Percentiles rank a stretch among this genome's conserved stretches.
These are phyloP conservation scores for Pedionomus torquatus DNA, from an alignment of 2,113 vertebrate species.

Conservation along the genomic window DNA sequence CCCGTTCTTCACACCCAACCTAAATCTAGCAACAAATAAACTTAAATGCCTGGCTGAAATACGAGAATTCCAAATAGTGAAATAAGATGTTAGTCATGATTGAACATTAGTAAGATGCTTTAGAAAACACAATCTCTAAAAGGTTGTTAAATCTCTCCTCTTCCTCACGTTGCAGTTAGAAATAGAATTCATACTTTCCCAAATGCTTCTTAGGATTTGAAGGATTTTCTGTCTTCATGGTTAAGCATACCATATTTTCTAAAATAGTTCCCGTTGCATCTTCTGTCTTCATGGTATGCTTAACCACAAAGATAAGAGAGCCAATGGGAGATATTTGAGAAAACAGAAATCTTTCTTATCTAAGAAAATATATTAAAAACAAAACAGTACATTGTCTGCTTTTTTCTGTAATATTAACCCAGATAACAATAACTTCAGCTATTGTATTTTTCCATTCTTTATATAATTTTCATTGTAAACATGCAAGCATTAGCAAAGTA, in stretches of 20 bases:
- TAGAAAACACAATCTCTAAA: not conserved
- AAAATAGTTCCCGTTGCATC: not conserved
- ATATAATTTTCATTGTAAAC: not conserved
- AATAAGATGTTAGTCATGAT: not conserved
- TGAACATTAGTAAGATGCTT: not conserved
- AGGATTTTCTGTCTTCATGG: not conserved
- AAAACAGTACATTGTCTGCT: not conserved
- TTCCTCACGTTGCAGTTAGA: not conserved
- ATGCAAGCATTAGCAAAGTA: not conserved
- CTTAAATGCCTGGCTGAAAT: not conserved
- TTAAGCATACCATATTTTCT: not conserved
- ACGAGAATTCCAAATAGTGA: not conserved
- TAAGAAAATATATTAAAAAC: not conserved
- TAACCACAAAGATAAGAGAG: not conserved
- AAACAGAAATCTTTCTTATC: not conserved
- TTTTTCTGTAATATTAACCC: not conserved
- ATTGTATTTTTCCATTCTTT: not conserved
- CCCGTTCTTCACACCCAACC: accelerated
- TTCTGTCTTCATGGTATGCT: not conserved
- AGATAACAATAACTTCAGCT: not conserved
- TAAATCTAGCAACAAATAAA: not conserved
- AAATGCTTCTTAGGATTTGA: not conserved
- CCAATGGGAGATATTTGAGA: not conserved
- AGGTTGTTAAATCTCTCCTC: not conserved
- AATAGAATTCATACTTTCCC: not conserved